Evolutionary conservation across 2,888 invertebrate genomes (phyloP).

Genomic region (Agonopterix heracliana): DNA sequence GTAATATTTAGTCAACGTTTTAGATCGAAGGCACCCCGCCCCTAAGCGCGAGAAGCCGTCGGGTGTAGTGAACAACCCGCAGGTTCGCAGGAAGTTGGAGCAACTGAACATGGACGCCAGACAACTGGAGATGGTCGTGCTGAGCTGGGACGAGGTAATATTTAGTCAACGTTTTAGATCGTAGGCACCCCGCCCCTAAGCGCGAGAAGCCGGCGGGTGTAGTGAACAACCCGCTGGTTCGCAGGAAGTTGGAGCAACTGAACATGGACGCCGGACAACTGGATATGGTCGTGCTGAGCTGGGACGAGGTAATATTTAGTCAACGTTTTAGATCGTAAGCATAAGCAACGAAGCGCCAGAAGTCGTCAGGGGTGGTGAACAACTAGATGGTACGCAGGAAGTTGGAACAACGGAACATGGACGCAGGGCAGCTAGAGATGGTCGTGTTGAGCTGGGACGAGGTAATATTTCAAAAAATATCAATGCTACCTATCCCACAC

Average conservation of each 20-base stretch:
- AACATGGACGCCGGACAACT: conserved; percentile 35
- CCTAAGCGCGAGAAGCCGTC: conserved; percentile 29
- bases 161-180: neutral
- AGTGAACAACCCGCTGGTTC: conserved; percentile 36
- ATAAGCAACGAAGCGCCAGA: conserved; percentile 19
- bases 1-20: conserved; percentile 19
- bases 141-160: conserved; percentile 53
- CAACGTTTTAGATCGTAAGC: neutral
- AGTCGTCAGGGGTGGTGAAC: conserved; percentile 39
- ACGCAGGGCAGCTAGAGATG: conserved; percentile 37
- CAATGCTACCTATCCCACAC: too few relatives aligned
- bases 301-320: conserved; percentile 65
- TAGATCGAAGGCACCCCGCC: neutral
- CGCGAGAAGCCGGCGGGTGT: conserved; percentile 41
- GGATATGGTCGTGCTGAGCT: conserved; percentile 46
- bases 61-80: conserved; percentile 37
- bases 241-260: conserved; percentile 34
- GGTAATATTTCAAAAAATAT: conserved; percentile 25
- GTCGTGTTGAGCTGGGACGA: conserved; percentile 53
- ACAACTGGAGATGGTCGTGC: conserved; percentile 41
- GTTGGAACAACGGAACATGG: conserved; percentile 39
- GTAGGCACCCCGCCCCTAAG: too few relatives aligned
- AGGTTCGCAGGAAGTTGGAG: conserved; percentile 36
- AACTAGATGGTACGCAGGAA: conserved; percentile 35
- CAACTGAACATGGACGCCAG: conserved; percentile 38